Evolutionary conservation across 2,797 vertebrate genomes (phyloP), one percentile per base, ranked within the genome.

Genomic region (Falco berigora): DNA sequence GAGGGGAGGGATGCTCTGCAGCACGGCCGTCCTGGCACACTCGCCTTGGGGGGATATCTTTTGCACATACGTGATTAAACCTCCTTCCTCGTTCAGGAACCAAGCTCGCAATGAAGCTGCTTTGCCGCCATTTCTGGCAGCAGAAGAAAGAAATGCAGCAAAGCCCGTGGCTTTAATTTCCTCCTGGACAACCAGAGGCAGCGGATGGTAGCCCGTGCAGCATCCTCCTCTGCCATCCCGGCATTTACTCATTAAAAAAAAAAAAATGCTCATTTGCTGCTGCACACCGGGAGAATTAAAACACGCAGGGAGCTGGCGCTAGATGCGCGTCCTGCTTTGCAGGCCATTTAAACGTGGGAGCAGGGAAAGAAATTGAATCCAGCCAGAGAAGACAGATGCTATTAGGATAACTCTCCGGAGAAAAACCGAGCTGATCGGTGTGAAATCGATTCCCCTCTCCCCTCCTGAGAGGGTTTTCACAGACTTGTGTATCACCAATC

Each of bases 291-390:
- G 34, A 44, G 15, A 8, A 30, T 58, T 16, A 24, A 1, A 32
- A 27, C 2, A 8, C 0, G 3, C 3, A 4, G 0, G 34, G 8
- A 52, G 64, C 46, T 4, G 4, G 52, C 2, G 14, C 14, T 10
- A 62, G 62, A 9, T 24, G 67, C 34, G 2, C 52, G 6, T 23
- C 40, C 22, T 5, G 8, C 66, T 49, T 13, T 21, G 30, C 62
- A 55, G 36, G 19, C 62, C 74, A 11, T 15, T 28, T 11, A 56
- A 68, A 73, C 22, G 4, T 3, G 16, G 61, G 42, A 58, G 74
- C 44, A 15, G n/a, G 2, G 28, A 36, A 27, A 59, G 71, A 63
- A 55, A 62, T 58, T 12, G 75, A 64, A 89, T 9, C 47, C 52
- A n/a, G 66, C 12, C 68, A 47, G 50, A 24, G 56, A 28, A 53